These are phyloP conservation scores for Artibeus jamaicensis DNA, from an alignment of 2,797 vertebrate genomes.

Conservation along the genomic window DNA sequence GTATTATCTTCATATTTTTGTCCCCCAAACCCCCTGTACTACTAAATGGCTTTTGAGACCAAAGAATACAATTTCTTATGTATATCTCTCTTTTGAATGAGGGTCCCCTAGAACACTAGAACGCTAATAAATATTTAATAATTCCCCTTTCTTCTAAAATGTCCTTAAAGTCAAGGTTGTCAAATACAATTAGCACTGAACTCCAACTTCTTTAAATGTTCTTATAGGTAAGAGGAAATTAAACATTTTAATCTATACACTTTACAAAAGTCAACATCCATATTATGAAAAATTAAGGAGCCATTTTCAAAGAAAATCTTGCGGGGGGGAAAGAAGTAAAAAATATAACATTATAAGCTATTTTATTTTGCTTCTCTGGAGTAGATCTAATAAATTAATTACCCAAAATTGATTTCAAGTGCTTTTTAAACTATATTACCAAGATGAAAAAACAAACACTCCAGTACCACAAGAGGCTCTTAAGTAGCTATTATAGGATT, in stretches of 20 bases:
- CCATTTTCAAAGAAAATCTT: slow-evolving; percentile 57
- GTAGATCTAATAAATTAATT: slow-evolving; percentile 51
- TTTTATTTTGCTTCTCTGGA: slow-evolving; percentile 31
- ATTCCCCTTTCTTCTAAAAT: slow-evolving; percentile 33
- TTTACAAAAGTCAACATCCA: slow-evolving; percentile 29
- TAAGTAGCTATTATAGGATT: slow-evolving; percentile 18
- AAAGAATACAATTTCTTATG: not conserved
- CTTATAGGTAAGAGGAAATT: slow-evolving; percentile 14
- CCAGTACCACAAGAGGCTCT: slow-evolving; percentile 47
- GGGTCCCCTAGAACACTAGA: not conserved
- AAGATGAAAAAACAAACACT: slow-evolving; percentile 61
- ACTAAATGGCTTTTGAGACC: not conserved
- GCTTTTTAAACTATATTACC: slow-evolving; percentile 44
- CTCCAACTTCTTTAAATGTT: slow-evolving; percentile 40
- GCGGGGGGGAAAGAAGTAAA: slow-evolving; percentile 38
- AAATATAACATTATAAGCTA: slow-evolving; percentile 42
- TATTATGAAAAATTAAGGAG: slow-evolving; percentile 20
- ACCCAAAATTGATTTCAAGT: slow-evolving; percentile 37
- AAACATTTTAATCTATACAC: slow-evolving; percentile 25
- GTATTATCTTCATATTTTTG: slow-evolving; percentile 12
- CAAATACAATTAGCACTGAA: slow-evolving; percentile 29
- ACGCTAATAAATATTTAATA: not conserved
- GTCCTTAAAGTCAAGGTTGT: slow-evolving; percentile 11
- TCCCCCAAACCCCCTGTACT: not conserved
- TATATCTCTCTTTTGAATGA: slow-evolving; percentile 19